Percentiles rank a stretch among this genome's conserved stretches.
Evolutionary conservation across 2,888 invertebrate species (phyloP).

Genomic region (Aleiodes testaceus): DNA sequence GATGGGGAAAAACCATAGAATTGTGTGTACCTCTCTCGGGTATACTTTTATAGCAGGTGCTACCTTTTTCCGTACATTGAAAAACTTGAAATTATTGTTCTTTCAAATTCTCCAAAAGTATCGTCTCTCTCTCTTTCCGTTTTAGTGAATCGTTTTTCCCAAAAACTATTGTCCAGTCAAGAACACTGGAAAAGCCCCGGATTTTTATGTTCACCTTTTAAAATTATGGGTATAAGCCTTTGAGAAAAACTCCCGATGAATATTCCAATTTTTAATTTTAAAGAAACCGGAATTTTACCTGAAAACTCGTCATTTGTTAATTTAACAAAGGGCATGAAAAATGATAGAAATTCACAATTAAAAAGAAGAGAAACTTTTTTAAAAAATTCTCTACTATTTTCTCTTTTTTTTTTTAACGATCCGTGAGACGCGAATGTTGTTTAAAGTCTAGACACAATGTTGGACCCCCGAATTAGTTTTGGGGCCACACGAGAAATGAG

Average conservation of each 20-base stretch:
- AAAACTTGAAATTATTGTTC: conserved; percentile 64
- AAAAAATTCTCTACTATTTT: conserved; percentile 1
- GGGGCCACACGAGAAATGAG: conserved; percentile 60
- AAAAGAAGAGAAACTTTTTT: conserved; percentile 38
- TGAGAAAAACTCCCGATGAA: conserved; percentile 50
- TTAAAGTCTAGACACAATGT: conserved; percentile 72
- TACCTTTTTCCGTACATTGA: conserved; percentile 33
- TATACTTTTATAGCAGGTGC: conserved; percentile 39
- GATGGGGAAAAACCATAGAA: conserved; percentile 24
- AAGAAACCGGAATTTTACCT: conserved; percentile 38
- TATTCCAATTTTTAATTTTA: conserved; percentile 48
- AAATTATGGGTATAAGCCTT: conserved; percentile 61
- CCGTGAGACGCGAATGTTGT: conserved; percentile 66
- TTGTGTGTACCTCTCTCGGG: conserved; percentile 13
- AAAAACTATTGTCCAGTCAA: conserved; percentile 54
- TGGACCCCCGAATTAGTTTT: conserved; percentile 68
- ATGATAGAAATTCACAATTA: not conserved
- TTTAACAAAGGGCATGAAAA: conserved; percentile 30
- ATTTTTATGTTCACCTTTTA: conserved; percentile 60
- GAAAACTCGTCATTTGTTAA: no score
- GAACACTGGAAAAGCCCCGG: conserved; percentile 49
- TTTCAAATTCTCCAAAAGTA: conserved; percentile 54
- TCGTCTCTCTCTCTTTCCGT: conserved; percentile 36
- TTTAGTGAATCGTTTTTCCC: conserved; percentile 52
- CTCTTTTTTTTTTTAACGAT: conserved; percentile 46